Conservation (phyloP, 1,140 invertebrate genomes). For the Sycophila sp. region DNA sequence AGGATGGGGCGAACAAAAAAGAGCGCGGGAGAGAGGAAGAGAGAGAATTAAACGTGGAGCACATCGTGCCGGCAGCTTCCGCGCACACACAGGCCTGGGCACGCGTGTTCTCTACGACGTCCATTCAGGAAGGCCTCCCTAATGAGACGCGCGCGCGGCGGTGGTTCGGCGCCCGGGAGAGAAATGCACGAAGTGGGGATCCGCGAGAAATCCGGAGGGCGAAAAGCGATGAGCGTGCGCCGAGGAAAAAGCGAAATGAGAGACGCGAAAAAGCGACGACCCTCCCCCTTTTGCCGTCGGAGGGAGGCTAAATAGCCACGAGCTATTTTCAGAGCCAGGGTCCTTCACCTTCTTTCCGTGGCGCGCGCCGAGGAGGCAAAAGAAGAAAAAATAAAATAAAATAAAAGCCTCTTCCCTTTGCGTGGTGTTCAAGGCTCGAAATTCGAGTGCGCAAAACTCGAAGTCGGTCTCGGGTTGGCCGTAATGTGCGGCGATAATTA, state of each 20-base stretch:
- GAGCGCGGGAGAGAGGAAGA: not conserved
- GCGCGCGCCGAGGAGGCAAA: not conserved
- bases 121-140: slow-evolving; percentile 16
- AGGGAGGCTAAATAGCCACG: slow-evolving; percentile 47
- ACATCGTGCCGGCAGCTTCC: too few species aligned
- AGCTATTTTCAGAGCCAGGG: slow-evolving; percentile 48
- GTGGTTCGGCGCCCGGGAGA: too few species aligned
- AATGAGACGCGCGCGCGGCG: slow-evolving; percentile 16
- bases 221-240: slow-evolving; percentile 21
- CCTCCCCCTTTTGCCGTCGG: too few species aligned
- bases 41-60: slow-evolving; percentile 5
- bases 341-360: slow-evolving; percentile 43
- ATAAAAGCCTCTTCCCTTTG: too few species aligned
- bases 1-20: not conserved
- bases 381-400: too few species aligned
- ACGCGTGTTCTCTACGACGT: not conserved
- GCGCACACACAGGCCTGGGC: not conserved
- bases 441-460: not conserved
- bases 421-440: not conserved
- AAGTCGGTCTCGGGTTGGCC: not conserved
- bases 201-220: slow-evolving; percentile 1
- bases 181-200: slow-evolving; percentile 37
- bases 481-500: slow-evolving; percentile 29
- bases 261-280: too few species aligned
- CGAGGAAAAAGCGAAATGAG: slow-evolving; percentile 37